phyloP scores from a whole-genome alignment of 2,888 invertebrate species.

The Oligia fasciuncula region DNA sequence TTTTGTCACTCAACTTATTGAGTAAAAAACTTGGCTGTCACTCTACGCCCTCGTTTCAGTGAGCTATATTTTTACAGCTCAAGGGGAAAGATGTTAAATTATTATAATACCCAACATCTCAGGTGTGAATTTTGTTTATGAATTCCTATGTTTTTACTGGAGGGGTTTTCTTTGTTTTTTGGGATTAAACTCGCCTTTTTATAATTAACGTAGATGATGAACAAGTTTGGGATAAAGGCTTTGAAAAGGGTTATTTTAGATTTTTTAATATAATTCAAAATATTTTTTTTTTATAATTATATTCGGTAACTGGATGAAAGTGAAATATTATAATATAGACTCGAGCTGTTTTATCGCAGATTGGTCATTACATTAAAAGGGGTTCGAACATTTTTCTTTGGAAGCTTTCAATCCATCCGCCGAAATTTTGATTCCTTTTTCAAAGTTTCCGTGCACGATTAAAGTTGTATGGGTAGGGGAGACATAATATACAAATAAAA shows the following conservation, averaged over 20 bases:
- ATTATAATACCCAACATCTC: conserved; percentile 73
- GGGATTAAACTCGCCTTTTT: conserved; percentile 32
- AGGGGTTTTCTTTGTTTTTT: conserved; percentile 46
- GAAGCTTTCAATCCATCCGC: too few species aligned
- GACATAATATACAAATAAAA: too few species aligned
- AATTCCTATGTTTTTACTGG: conserved; percentile 61
- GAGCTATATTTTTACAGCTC: conserved; percentile 71
- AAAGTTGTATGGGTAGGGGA: too few species aligned
- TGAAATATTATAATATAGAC: neutral
- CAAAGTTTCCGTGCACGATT: too few species aligned
- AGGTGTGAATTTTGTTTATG: conserved; percentile 81
- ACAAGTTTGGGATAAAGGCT: conserved; percentile 25
- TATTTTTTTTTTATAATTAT: neutral
- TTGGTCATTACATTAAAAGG: neutral
- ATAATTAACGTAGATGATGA: conserved; percentile 39
- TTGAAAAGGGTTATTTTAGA: conserved; percentile 22
- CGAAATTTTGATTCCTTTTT: too few species aligned
- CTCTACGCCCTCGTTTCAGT: conserved; percentile 12
- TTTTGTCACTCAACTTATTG: neutral
- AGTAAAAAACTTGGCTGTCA: conserved; percentile 35
- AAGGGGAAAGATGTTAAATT: conserved; percentile 75
- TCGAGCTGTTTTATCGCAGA: neutral
- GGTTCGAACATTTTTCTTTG: neutral
- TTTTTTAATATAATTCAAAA: conserved; percentile 25
- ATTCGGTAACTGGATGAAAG: neutral